Base-by-base conservation (phyloP, 2,113 vertebrate genomes). In the Merops nubicus region DNA sequence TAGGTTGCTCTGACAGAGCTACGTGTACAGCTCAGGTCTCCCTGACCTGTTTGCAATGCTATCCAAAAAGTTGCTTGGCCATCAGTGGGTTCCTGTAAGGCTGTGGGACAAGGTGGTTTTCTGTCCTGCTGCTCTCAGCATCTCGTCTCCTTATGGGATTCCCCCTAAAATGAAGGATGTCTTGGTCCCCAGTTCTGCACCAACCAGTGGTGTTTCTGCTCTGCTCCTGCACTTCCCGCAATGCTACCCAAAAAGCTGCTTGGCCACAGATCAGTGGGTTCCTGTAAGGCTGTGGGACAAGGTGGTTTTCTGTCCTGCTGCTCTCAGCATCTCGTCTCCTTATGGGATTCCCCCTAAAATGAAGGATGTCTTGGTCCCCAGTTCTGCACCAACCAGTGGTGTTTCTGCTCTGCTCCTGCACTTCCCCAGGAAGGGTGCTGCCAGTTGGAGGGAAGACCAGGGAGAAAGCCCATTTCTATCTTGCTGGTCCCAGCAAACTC, bases 11-110 rank as follows among this genome's bases (percentile, higher is more conserved):
- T 85, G n/a, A 25, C 68, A 51, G 47, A 65, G n/a, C 63, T 64
- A 2, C 2, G 28, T 19, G 5, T 12, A 33, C 26, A 54, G 43
- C 7, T 75, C 0, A 0, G 34, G 4, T 68, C 69, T 68, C 29
- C 56, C 4, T n/a, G n/a, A n/a, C n/a, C n/a, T n/a, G n/a, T n/a
- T n/a, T n/a, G 50, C 54, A 80, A 8, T 12, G 31, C 19, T 57
- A 4, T 38, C n/a, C 31, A 5, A 51, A 80, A 75, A 33, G 7
- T 7, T 47, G 22, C 65, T 68, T 64, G 13, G 33, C 42, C 18
- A 5, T 29, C 12, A 5, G 14, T 45, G 50, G 31, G 34, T 31
- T 65, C 20, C 42, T 79, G 28, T 34, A 42, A 59, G 70, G 75
- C 56, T 83, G 26, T 29, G 26, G 34, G 57, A 60, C 56, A 64